phyloP scores from a whole-genome alignment of 2,888 invertebrate genomes.

The Falcaria lacertinaria region DNA sequence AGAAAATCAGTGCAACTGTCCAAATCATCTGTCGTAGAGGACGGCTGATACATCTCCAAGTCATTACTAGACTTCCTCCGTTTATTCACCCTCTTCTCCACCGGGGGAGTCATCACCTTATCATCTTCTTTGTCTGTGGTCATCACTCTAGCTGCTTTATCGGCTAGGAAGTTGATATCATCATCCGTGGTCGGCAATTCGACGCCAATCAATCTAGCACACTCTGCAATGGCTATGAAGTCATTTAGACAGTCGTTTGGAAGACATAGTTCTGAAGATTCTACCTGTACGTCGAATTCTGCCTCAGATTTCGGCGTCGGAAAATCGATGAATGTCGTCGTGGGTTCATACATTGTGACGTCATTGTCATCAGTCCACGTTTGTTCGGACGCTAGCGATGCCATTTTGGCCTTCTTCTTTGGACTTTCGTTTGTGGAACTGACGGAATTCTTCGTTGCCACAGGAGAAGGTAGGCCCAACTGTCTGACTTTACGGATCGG shows the following conservation, averaged over 20 bases:
- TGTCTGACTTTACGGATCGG: constrained; percentile 73
- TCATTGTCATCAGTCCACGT: constrained; percentile 63
- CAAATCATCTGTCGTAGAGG: constrained; percentile 68
- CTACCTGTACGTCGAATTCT: constrained; percentile 62
- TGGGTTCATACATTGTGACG: constrained; percentile 72
- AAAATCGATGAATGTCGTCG: constrained; percentile 62
- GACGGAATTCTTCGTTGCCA: constrained; percentile 40
- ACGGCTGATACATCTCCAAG: constrained; percentile 69
- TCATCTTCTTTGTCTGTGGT: constrained; percentile 55
- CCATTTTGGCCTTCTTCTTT: constrained; percentile 61
- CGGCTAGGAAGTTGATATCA: constrained; percentile 62
- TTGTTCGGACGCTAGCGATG: constrained; percentile 22
- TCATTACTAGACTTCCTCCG: constrained; percentile 66
- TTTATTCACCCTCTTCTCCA: constrained; percentile 52
- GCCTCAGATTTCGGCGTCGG: constrained; percentile 62
- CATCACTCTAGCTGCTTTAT: constrained; percentile 69
- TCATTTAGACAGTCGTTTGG: constrained; percentile 70
- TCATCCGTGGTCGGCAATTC: constrained; percentile 54
- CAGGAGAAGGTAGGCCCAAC: constrained; percentile 52
- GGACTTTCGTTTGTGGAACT: constrained; percentile 64
- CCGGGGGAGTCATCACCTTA: constrained; percentile 26
- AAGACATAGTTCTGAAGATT: constrained; percentile 64
- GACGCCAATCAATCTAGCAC: constrained; percentile 47
- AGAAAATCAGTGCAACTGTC: constrained; percentile 58
- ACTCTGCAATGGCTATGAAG: constrained; percentile 66